phyloP scores from a whole-genome alignment of 2,113 vertebrate species.

The Octodon degus region DNA sequence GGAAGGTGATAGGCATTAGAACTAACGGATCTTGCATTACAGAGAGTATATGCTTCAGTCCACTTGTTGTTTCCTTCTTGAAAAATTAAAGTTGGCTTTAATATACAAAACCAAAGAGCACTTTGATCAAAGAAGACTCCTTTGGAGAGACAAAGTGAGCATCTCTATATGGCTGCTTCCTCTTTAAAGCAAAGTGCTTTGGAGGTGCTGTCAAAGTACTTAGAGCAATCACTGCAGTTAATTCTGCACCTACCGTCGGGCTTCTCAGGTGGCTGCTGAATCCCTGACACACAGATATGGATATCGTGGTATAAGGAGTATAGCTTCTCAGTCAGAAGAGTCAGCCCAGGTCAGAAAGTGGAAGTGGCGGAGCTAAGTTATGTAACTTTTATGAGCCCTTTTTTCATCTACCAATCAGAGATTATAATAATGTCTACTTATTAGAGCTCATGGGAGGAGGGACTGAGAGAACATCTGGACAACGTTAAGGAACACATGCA shows the following conservation, averaged over 20 bases:
- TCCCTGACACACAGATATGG: rapidly evolving
- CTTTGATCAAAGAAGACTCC: background rate
- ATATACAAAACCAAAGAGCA: background rate
- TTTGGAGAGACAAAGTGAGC: background rate
- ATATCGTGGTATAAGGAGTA: background rate
- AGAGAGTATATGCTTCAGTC: background rate
- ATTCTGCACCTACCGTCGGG: background rate
- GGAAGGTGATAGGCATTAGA: background rate
- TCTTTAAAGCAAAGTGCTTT: background rate
- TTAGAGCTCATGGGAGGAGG: background rate
- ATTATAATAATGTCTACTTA: background rate
- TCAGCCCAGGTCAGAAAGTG: background rate
- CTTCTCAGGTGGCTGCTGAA: background rate
- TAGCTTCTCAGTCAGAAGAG: background rate
- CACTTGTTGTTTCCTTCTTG: background rate
- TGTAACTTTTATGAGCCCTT: background rate
- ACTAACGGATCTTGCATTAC: background rate
- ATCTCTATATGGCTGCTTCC: background rate
- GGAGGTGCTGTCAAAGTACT: background rate
- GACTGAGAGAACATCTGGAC: background rate
- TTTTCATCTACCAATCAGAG: background rate
- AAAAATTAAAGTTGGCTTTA: background rate
- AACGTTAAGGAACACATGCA: background rate
- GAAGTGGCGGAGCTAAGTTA: background rate
- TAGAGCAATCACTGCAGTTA: background rate